Evolutionary conservation across 2,797 vertebrate genomes (phyloP).

Genomic region (Cheirogaleus major): DNA sequence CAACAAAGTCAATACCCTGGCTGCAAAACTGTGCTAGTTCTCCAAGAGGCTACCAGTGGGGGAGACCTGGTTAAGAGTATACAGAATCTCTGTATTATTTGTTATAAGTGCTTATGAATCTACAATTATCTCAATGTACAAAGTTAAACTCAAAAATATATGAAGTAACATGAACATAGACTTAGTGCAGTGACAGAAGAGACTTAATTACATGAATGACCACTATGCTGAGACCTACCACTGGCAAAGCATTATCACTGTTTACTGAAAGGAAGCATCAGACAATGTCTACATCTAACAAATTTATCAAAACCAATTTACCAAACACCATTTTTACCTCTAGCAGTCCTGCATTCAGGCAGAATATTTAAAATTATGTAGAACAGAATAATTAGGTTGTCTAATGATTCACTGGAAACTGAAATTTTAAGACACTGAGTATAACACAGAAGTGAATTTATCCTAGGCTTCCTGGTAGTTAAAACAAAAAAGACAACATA

Average conservation of each 20-base stretch:
- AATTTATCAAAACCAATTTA: not conserved
- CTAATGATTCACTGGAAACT: not conserved
- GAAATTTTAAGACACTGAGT: not conserved
- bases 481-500: not conserved
- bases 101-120: not conserved
- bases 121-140: not conserved
- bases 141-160: not conserved
- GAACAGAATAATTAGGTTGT: not conserved
- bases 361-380: not conserved
- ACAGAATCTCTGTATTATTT: not conserved
- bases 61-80: not conserved
- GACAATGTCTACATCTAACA: not conserved
- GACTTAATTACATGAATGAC: not conserved
- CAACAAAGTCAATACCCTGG: not conserved
- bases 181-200: not conserved
- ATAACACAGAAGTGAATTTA: not conserved
- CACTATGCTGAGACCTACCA: not conserved
- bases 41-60: not conserved
- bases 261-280: not conserved
- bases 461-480: not conserved
- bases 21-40: not conserved
- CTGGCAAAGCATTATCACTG: not conserved
- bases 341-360: not conserved
- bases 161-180: not conserved
- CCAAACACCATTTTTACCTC: not conserved